A percentile compares a stretch with the other conserved stretches of the same genome.
Conservation (phyloP, 2,113 vertebrate genomes). For the Orthonyx spaldingii region DNA sequence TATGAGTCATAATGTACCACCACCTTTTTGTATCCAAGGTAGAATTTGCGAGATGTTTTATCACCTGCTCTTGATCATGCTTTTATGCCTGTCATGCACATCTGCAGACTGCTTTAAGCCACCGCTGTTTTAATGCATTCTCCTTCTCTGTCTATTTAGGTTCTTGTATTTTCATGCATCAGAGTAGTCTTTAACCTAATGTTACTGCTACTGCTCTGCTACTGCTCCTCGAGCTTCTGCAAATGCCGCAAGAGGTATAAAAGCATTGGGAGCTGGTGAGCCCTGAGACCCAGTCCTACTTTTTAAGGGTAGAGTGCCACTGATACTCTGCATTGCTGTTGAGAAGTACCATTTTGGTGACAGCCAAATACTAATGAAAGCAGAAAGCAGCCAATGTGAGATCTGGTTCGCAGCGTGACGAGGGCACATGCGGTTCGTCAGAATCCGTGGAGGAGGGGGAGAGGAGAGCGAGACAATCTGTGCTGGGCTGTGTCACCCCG, state of each 20-base stretch:
- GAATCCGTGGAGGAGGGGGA: background rate
- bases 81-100: background rate
- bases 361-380: background rate
- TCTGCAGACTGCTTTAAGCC: background rate
- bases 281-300: background rate
- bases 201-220: background rate
- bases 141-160: fast-evolving
- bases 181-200: background rate
- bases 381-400: background rate
- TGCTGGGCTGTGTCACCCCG: background rate
- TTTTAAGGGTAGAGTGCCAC: background rate
- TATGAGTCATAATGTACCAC: background rate
- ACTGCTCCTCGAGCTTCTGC: background rate
- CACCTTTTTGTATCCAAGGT: background rate
- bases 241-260: background rate
- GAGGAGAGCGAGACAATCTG: slow-evolving; percentile 20
- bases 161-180: background rate
- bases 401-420: background rate
- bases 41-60: background rate
- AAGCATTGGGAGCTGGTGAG: background rate
- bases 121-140: background rate
- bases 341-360: background rate
- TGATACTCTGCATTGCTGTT: background rate
- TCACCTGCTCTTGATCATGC: background rate
- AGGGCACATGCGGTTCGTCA: fast-evolving